A percentile compares a stretch with the other conserved stretches of the same genome.
These are phyloP conservation scores for Antechinus flavipes DNA, from an alignment of 2,113 vertebrate species.

Conservation along the genomic window DNA sequence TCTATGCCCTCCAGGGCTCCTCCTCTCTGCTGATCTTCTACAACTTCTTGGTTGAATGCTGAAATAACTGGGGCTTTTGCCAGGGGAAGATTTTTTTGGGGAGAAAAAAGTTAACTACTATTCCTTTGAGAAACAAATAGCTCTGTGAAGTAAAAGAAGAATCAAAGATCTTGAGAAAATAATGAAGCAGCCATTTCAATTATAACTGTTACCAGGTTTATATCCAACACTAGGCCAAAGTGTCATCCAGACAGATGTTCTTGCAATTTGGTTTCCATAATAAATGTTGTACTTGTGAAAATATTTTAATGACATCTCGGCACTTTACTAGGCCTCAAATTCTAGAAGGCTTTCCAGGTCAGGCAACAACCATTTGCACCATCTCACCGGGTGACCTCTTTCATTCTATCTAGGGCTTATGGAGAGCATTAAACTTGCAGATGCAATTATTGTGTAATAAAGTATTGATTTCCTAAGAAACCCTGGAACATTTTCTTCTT, in stretches of 20 bases:
- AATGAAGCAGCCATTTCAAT: conserved; percentile 74
- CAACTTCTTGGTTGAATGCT: conserved; percentile 74
- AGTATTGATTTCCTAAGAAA: conserved; percentile 87
- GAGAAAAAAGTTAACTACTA: conserved; percentile 75
- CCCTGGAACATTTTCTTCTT: conserved; percentile 83
- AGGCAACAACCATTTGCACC: conserved; percentile 78
- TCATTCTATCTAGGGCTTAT: conserved; percentile 77
- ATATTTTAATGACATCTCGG: conserved; percentile 76
- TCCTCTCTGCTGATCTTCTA: conserved; percentile 50
- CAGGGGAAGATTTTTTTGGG: conserved; percentile 68
- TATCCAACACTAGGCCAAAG: conserved; percentile 67
- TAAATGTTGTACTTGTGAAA: conserved; percentile 78
- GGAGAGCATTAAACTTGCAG: conserved; percentile 85
- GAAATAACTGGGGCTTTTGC: conserved; percentile 77
- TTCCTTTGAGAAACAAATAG: conserved; percentile 78
- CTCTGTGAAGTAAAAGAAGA: conserved; percentile 73
- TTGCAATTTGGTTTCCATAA: conserved; percentile 77
- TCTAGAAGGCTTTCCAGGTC: conserved; percentile 83
- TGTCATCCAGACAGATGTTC: conserved; percentile 76
- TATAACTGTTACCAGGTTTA: conserved; percentile 72
- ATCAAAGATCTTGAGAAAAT: conserved; percentile 69
- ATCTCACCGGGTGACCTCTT: conserved; percentile 80
- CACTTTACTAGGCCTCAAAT: conserved; percentile 78
- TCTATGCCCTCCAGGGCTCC: conserved; percentile 79
- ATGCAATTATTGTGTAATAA: conserved; percentile 89